Conservation (phyloP, 2,888 invertebrate genomes). For the Busseola fusca region DNA sequence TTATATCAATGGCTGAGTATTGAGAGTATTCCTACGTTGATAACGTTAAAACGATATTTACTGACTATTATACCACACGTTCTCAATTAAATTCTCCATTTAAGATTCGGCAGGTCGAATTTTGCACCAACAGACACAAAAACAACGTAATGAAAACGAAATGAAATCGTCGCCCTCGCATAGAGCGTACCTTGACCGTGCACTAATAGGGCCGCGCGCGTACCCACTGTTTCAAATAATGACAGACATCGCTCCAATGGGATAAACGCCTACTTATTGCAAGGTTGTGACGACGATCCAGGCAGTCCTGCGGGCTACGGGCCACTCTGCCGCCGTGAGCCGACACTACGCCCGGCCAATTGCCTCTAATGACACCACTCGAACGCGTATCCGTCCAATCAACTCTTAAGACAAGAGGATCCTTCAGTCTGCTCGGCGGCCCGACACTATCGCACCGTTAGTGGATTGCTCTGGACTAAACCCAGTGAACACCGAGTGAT, state of each 20-base stretch:
- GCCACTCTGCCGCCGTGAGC: slow-evolving; percentile 74
- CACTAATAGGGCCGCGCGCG: slow-evolving; percentile 76
- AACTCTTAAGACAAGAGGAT: slow-evolving; percentile 84
- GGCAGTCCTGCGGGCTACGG: slow-evolving; percentile 78
- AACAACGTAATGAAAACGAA: slow-evolving; percentile 50
- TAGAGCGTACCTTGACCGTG: slow-evolving; percentile 85
- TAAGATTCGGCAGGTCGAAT: background rate
- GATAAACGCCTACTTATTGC: slow-evolving; percentile 86
- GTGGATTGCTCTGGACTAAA: slow-evolving; percentile 55
- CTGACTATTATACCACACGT: background rate
- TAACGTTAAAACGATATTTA: too few species aligned
- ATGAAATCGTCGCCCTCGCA: slow-evolving; percentile 63
- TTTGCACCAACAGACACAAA: slow-evolving; percentile 21
- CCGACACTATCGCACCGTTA: slow-evolving; percentile 67
- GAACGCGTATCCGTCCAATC: slow-evolving; percentile 86
- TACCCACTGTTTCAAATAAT: slow-evolving; percentile 82
- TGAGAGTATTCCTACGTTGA: background rate
- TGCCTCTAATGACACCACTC: slow-evolving; percentile 86
- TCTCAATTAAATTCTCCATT: background rate
- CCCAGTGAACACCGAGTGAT: slow-evolving; percentile 59
- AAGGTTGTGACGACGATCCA: slow-evolving; percentile 84
- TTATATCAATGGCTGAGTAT: background rate
- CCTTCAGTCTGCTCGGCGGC: slow-evolving; percentile 77
- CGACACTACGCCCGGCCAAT: slow-evolving; percentile 82
- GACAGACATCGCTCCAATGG: slow-evolving; percentile 85